phyloP scores from a whole-genome alignment of 2,113 vertebrate species.

The Saccopteryx leptura region DNA sequence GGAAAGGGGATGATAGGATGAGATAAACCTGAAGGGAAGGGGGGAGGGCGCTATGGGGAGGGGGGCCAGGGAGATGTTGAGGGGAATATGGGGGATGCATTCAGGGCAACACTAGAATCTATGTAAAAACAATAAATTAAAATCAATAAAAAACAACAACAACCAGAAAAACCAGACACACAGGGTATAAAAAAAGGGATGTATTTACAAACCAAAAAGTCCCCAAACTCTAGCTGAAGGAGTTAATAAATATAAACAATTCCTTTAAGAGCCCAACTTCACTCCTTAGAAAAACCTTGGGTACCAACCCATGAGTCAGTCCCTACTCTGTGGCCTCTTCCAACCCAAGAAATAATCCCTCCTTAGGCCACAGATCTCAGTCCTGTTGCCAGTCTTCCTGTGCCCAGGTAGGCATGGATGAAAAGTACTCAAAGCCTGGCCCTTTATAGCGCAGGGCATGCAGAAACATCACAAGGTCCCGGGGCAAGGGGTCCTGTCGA shows the following conservation, averaged over 20 bases:
- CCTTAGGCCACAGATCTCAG: accelerated
- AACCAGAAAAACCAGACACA: conserved; percentile 30
- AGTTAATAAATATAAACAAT: conserved; percentile 48
- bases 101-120: too few relatives aligned
- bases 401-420: conserved; percentile 95
- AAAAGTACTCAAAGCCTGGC: conserved; percentile 95
- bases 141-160: neutral
- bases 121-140: too few relatives aligned
- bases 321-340: accelerated
- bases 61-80: too few relatives aligned
- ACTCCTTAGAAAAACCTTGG: conserved; percentile 38
- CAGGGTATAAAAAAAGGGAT: conserved; percentile 46
- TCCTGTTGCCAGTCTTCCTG: conserved; percentile 93
- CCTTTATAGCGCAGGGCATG: conserved; percentile 97
- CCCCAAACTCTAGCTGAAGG: conserved; percentile 25
- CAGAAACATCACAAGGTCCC: conserved; percentile 97
- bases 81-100: too few relatives aligned
- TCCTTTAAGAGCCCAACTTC: neutral
- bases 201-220: conserved; percentile 66
- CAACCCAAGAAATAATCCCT: neutral
- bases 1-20: too few relatives aligned
- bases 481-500: conserved; percentile 93
- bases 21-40: too few relatives aligned
- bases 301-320: neutral
- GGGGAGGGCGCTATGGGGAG: too few relatives aligned